Evolutionary conservation across 2,888 invertebrate species (phyloP), one percentile per base, ranked within the genome.

Genomic region (Nomada goodeniana): DNA sequence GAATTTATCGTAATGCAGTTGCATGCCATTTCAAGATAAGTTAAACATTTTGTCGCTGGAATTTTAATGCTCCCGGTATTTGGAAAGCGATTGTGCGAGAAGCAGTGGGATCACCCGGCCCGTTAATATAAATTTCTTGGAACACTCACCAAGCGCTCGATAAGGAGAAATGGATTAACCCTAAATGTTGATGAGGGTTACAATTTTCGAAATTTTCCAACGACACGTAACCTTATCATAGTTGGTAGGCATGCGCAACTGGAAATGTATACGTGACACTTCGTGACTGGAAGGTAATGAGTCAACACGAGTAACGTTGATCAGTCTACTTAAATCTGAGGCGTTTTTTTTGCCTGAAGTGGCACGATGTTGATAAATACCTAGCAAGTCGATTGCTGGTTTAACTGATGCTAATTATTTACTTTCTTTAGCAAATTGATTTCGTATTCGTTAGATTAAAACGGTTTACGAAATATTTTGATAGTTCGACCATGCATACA

Each of bases 251-350:
- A 55, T 11, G 36, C 50, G 42, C 20, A 18, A 9, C 23, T 2
- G 15, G 67, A 61, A 77, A 78, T 57, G 71, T 67, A 50, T 23
- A 23, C 52, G 15, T 20, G 59, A 71, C 65, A 67, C 61, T 72
- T 78, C 71, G 80, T 78, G 80, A 80, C 78, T 47, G 15, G 23
- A 26, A 57, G 42, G 9, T 78, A 78, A 78, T 72, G 61, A 80
- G 80, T 80, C 68, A 78, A 80, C 72, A 67, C 61, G 72, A 71
- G 59, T 15, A 72, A 78, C 57, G 23, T 72, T 61, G 68, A 71
- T 78, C 80, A 80, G 63, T 61, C 61, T 42, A 59, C 72, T 80
- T 79, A 63, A 7, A 9, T 26, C 13, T 20, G 23, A 79, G 63
- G 59, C 64, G 73, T 23, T 23, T 23, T 23, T 74, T 29, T 42